A percentile compares a stretch with the other conserved stretches of the same genome.
phyloP scores from a whole-genome alignment of 1,140 invertebrate genomes.

The Steinernema khuongi region DNA sequence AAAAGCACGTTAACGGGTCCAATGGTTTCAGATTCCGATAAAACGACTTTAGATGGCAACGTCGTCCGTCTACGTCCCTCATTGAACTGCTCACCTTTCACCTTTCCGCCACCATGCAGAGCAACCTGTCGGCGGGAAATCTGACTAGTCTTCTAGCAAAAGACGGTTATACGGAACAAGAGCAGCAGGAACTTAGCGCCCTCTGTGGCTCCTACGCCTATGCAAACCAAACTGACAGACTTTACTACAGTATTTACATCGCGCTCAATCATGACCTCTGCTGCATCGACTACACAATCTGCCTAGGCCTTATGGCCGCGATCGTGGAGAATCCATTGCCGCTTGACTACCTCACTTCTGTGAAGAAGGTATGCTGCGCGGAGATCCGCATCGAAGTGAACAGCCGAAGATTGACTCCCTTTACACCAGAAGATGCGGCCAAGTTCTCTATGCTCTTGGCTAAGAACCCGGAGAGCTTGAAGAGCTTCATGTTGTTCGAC shows the following conservation, averaged over 20 bases:
- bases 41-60: too few species aligned
- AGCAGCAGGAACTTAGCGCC: neutral
- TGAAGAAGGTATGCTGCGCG: neutral
- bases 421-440: neutral
- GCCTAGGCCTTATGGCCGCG: neutral
- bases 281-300: neutral
- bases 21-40: too few species aligned
- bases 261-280: neutral
- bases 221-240: neutral
- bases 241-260: neutral
- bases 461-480: neutral
- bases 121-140: too few species aligned
- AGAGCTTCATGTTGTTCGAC: too few species aligned
- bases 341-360: neutral
- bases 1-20: too few species aligned
- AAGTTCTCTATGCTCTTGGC: neutral
- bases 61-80: too few species aligned
- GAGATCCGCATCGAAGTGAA: neutral
- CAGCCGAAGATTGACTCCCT: neutral
- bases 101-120: too few species aligned
- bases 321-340: neutral
- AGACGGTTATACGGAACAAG: too few species aligned
- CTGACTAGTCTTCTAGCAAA: too few species aligned
- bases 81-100: too few species aligned
- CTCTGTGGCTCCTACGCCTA: neutral